phyloP scores from a whole-genome alignment of 2,113 vertebrate species.

The Pampusana beccarii region DNA sequence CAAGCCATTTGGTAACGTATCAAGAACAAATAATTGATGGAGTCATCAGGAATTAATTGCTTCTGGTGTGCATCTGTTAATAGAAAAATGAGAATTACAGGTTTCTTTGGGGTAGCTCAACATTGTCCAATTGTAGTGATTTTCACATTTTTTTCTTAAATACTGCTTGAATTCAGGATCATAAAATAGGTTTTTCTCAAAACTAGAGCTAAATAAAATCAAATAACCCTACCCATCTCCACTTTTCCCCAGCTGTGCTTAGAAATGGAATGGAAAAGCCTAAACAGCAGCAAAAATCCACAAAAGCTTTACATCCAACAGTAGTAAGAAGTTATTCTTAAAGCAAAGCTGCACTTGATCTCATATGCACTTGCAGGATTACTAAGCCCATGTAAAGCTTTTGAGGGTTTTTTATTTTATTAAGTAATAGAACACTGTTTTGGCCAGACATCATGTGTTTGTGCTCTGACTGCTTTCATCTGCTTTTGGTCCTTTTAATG shows the following conservation, averaged over 20 bases:
- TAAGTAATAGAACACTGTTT: slow-evolving; percentile 28
- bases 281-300: not conserved
- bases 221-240: not conserved
- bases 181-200: not conserved
- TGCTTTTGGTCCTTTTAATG: not conserved
- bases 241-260: not conserved
- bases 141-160: not conserved
- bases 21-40: not conserved
- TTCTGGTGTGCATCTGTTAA: not conserved
- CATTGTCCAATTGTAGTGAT: not conserved
- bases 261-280: not conserved
- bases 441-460: not conserved
- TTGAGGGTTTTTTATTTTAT: not conserved
- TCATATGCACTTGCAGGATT: slow-evolving; percentile 35
- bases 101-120: not conserved
- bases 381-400: not conserved
- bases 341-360: slow-evolving; percentile 26
- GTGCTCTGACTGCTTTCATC: slow-evolving; percentile 11
- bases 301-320: slow-evolving; percentile 2
- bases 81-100: not conserved
- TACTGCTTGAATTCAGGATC: not conserved
- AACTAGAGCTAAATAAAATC: not conserved
- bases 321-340: slow-evolving; percentile 19
- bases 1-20: not conserved
- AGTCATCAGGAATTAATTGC: not conserved